Percentiles rank a stretch among this genome's conserved stretches.
phyloP scores from a whole-genome alignment of 2,113 vertebrate species.

The Peromyscus polionotus region DNA sequence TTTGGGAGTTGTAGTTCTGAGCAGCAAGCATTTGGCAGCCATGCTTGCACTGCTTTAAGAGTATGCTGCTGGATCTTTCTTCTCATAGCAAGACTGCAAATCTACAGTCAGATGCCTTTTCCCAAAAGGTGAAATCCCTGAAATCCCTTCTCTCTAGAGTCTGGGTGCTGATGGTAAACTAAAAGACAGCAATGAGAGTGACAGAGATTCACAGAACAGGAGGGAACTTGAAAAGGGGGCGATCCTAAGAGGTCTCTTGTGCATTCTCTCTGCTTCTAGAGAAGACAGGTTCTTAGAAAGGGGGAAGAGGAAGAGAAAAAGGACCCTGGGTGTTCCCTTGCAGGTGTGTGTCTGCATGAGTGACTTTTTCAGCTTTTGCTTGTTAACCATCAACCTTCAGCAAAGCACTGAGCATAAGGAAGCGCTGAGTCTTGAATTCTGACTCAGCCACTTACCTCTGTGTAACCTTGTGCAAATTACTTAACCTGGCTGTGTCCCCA shows the following conservation, averaged over 20 bases:
- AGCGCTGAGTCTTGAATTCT: neutral
- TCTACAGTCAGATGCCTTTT: neutral
- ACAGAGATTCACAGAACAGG: neutral
- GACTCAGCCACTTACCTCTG: neutral
- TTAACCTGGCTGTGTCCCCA: neutral
- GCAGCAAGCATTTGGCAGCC: neutral
- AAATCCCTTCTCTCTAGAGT: neutral
- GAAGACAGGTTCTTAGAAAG: neutral
- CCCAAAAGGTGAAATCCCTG: neutral
- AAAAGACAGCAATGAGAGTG: neutral
- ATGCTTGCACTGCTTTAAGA: neutral
- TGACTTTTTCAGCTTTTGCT: neutral
- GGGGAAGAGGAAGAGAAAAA: neutral
- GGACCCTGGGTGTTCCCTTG: no score
- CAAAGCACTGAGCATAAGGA: neutral
- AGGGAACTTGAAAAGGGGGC: neutral
- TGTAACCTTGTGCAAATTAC: neutral
- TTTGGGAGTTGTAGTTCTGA: conserved; percentile 79
- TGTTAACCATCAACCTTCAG: neutral
- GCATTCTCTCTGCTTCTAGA: neutral
- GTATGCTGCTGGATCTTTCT: neutral
- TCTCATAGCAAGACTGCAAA: neutral
- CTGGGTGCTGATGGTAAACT: neutral
- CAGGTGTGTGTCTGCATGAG: neutral
- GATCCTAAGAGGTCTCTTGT: neutral